Percentiles rank a stretch among this genome's conserved stretches.
Conservation (phyloP, 2,797 vertebrate species). For the Xenentodon cancila region DNA sequence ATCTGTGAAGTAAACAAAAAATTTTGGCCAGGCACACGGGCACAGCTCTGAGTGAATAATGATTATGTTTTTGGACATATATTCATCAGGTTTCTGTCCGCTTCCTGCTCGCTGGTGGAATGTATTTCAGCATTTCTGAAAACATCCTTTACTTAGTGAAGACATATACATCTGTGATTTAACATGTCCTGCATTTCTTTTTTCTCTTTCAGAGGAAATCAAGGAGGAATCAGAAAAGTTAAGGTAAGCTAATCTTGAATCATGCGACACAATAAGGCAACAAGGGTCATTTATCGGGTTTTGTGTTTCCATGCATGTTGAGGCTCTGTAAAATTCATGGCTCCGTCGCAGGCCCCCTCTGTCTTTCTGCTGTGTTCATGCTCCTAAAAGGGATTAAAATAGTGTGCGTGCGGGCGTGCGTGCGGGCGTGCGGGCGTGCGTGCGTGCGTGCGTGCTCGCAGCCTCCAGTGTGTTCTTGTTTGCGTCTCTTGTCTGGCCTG, state of each 20-base stretch:
- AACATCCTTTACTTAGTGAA: no score
- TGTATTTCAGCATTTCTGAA: neutral
- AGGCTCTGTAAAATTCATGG: conserved; percentile 35
- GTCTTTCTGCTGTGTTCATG: conserved; percentile 42
- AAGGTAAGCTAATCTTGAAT: conserved; percentile 70
- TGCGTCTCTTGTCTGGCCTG: conserved; percentile 38
- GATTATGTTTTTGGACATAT: conserved; percentile 32
- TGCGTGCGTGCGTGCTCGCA: neutral
- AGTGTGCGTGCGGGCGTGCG: conserved; percentile 11
- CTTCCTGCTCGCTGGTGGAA: neutral
- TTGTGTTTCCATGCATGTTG: conserved; percentile 22
- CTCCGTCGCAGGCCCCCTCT: conserved; percentile 23
- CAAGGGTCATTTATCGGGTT: conserved; percentile 19
- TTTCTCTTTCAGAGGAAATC: conserved; percentile 79
- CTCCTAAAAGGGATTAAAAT: conserved; percentile 45
- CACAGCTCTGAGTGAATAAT: conserved; percentile 21
- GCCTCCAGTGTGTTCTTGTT: conserved; percentile 52
- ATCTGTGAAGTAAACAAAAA: conserved; percentile 68
- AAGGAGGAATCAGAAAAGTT: conserved; percentile 81
- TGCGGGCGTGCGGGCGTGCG: conserved; percentile 3
- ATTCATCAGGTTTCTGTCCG: conserved; percentile 34
- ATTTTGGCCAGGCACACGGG: conserved; percentile 34
- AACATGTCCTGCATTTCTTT: conserved; percentile 11
- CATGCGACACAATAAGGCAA: conserved; percentile 5
- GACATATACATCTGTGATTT: no score